Evolutionary conservation across 2,797 vertebrate species (phyloP), one percentile per base, ranked within the genome.

Genomic region (Poecilia gillii): DNA sequence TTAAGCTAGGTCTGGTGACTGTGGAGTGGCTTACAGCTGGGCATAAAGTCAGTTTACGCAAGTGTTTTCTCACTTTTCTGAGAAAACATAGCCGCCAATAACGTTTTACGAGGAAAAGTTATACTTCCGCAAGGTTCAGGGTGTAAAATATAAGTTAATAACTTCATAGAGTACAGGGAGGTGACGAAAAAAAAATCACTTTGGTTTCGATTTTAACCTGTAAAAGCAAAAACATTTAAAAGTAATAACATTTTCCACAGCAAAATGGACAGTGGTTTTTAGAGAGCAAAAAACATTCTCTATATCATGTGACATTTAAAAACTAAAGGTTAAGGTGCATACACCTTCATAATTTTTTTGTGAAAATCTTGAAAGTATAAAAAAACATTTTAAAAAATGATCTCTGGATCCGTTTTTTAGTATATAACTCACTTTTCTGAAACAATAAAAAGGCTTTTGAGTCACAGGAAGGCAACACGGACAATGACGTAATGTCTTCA

Each of bases 1-100:
- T 62, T 72, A 77, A 64, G 59, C 68, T 74, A 39, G 72, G 41
- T 49, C 66, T 45, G 71, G 31, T 66, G 41, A 82, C 47, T 81
- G 46, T 75, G 55, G 25, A 80, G 20, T 18, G 39, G 76, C 78
- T 76, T 23, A 64, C 71, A 73, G 64, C 31, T 76, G 68, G 13
- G 4, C 28, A 72, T 23, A 46, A 14, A 81, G 28, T 43, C 16
- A 25, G 47, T 83, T 80, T 3, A 59, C 31, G 12, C 23, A 39
- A 72, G 68, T 25, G 11, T 33, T 33, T 33, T 2, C 33, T 33
- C 33, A 33, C 33, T 33, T 33, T 33, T 33, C 33, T 0, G 33
- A 33, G 33, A 36, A 28, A 64, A n/a, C 11, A 1, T 1, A n/a
- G 23, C 8, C 11, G 3, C 3, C 39, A 43, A 74, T 28, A 20